Base-by-base conservation (phyloP, 92 coral and sea anemone species). In the Blastomussa wellsi region DNA sequence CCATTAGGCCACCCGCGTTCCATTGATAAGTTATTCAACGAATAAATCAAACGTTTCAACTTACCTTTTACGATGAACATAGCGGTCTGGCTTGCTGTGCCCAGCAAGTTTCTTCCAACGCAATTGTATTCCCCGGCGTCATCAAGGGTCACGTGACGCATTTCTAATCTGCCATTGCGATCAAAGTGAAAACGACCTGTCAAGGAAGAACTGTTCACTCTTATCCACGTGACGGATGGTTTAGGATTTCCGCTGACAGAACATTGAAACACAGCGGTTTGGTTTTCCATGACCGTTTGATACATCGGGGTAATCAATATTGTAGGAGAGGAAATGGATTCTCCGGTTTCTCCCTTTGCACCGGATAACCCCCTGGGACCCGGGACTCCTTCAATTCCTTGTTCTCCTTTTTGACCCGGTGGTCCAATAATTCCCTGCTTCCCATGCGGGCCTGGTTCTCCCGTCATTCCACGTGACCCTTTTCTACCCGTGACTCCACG, bases 111-210 rank as follows among this genome's bases (percentile, higher is more conserved):
- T 4, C 49, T 78, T 32, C 49, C 82, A 55, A 55, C 49, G 19
- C 81, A 77, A 51, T 67, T 77, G 53, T 77, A 77, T 20, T 44
- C 22, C 1, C 81, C 81, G 5, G 81, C 81, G 67, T 77, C 81
- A 24, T 42, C 14, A 32, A 77, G 64, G 3, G n/a, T 77, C 81
- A 77, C 68, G 42, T 52, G 39, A 28, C 39, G 39, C 2, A 77
- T 20, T 31, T 51, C 81, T 51, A 77, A 15, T 49, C 68, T 52
- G 31, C 81, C 81, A 52, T 48, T 26, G 14, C 26, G 11, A 17
- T 35, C 52, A 37, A 19, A 24, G 31, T 17, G 26, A 16, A 36
- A 72, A 72, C 28, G 52, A 52, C 55, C 20, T 2, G 10, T 16
- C 14, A 77, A 22, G 24, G 32, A 42, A 47, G 64, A 4, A 1